Conservation (phyloP, 2,113 vertebrate species). For the Pitta sordida region DNA sequence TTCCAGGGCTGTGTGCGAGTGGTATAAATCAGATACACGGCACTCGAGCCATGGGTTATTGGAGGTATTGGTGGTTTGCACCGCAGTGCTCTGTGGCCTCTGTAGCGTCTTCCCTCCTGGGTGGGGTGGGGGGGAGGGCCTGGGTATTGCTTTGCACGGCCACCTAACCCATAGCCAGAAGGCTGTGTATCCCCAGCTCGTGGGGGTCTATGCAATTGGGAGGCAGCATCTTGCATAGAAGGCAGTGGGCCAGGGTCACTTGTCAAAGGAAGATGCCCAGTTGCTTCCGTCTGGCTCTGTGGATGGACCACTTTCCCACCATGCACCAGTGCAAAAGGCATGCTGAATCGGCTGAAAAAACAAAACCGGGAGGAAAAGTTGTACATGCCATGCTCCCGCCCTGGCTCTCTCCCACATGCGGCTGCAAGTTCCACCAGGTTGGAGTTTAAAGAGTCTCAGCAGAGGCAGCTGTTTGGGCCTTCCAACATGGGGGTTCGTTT, state of each 20-base stretch:
- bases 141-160: constrained; percentile 3
- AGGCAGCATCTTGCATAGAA: constrained; percentile 67
- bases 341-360: constrained; percentile 70
- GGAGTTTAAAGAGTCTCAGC: constrained; percentile 82
- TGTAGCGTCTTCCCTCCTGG: constrained; percentile 6
- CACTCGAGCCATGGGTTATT: constrained; percentile 67
- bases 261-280: constrained; percentile 65
- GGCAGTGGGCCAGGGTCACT: constrained; percentile 66
- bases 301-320: constrained; percentile 64
- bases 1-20: constrained; percentile 78
- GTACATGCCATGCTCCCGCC: constrained; percentile 77
- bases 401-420: constrained; percentile 75
- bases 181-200: constrained; percentile 71
- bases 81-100: constrained; percentile 18
- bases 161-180: constrained; percentile 68
- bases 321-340: constrained; percentile 74
- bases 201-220: constrained; percentile 62
- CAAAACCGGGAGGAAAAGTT: constrained; percentile 67
- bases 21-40: constrained; percentile 81
- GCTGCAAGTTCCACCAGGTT: constrained; percentile 72
- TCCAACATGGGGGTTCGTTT: constrained; percentile 39
- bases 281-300: constrained; percentile 78
- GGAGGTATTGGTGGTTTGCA: not conserved
- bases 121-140: not conserved
- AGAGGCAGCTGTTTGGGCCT: constrained; percentile 78